Evolutionary conservation across 2,797 vertebrate species (phyloP), one percentile per base, ranked within the genome.

Genomic region (Halcyon smyrnensis): DNA sequence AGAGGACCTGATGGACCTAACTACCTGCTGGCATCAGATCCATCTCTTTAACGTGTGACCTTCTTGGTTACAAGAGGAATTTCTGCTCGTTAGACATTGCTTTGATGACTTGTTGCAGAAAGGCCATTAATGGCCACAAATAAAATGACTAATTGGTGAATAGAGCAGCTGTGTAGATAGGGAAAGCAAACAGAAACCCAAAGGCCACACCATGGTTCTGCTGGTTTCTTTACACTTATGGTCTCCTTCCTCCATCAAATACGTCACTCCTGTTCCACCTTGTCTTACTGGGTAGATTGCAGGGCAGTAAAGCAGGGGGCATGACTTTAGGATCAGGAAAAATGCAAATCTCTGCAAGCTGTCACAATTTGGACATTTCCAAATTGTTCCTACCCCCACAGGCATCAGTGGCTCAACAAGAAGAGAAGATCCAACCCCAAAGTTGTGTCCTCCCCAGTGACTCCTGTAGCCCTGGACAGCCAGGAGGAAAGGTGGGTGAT

Each of bases 181-280:
- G 69, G 63, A 91, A 77, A 92, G 39, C 79, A 95, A 95, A 94
- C 71, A 94, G 74, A 75, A 76, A 77, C 68, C 50, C 36, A 43
- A 37, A 54, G 70, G 71, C 4, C 56, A 48, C 41, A 56, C 6
- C 0, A 0, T 0, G 8, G 37, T 18, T 46, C 84, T 68, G 70
- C 48, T 87, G 65, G 73, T 76, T 71, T 53, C 86, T 64, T 77
- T 59, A 79, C 24, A 23, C 30, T 69, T 51, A 32, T 0, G 15
- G n/a, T 62, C 57, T 78, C 73, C 65, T 69, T 86, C 68, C 45
- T 86, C 79, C 57, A 51, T 4, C 65, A 84, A 34, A 71, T n/a
- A 63, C 71, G 73, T 37, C 65, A 6, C 7, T 90, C 39, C 39
- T 45, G 59, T 79, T 34, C 64, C 41, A 54, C 11, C 37, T 39